A percentile compares a stretch with the other conserved stretches of the same genome.
phyloP scores from a whole-genome alignment of 2,113 vertebrate species.

The Sturnira hondurensis region DNA sequence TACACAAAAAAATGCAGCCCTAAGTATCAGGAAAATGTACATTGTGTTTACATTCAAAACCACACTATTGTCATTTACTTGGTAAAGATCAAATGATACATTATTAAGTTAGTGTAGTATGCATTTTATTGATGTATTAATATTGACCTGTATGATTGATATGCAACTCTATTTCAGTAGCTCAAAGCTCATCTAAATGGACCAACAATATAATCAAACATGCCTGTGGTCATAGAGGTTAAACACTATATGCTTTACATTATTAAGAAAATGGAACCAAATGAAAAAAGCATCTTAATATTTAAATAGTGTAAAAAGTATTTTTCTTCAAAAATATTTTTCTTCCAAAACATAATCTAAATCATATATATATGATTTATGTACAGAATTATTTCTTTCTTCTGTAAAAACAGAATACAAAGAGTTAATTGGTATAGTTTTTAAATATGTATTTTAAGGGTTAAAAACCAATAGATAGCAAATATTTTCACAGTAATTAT shows the following conservation, averaged over 20 bases:
- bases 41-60: conserved; percentile 59
- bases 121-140: conserved; percentile 45
- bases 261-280: background rate
- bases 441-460: background rate
- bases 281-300: no score
- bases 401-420: background rate
- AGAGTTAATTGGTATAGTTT: background rate
- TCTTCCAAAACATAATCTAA: background rate
- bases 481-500: background rate
- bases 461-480: background rate
- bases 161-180: conserved; percentile 23
- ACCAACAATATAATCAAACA: conserved; percentile 15
- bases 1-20: conserved; percentile 33
- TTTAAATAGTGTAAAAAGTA: no score
- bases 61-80: background rate
- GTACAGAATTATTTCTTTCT: background rate
- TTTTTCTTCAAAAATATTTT: background rate
- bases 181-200: conserved; percentile 10
- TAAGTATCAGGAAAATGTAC: background rate
- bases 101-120: background rate
- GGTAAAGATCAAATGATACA: background rate
- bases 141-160: background rate
- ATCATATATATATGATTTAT: background rate
- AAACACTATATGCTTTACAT: background rate
- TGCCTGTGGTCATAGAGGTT: background rate